These are phyloP conservation scores for Dasypogon diadema DNA, from an alignment of 2,888 invertebrate species.

Conservation along the genomic window DNA sequence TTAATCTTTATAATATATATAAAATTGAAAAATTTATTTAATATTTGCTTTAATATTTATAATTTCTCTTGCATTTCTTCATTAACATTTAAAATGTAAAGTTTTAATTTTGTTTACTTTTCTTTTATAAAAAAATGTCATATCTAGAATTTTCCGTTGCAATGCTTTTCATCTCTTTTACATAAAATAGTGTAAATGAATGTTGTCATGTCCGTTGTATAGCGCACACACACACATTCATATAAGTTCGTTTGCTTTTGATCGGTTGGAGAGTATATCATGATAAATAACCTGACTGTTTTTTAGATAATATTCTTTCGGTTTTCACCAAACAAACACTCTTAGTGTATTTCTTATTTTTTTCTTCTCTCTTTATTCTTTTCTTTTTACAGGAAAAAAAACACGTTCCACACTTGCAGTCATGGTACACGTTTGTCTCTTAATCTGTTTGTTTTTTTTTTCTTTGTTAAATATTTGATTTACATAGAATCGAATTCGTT, in stretches of 20 bases:
- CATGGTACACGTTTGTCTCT: background rate
- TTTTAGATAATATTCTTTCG: background rate
- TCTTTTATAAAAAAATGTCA: conserved; percentile 39
- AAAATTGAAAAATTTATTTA: conserved; percentile 46
- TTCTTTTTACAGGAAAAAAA: background rate
- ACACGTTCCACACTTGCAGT: background rate
- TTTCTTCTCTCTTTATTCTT: no score
- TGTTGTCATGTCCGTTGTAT: background rate
- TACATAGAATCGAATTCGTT: background rate
- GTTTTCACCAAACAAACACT: no score
- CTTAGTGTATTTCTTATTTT: no score
- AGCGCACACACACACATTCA: background rate
- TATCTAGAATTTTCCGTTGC: conserved; percentile 18
- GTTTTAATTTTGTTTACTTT: conserved; percentile 40
- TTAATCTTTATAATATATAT: conserved; percentile 45
- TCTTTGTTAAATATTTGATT: background rate
- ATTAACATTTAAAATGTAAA: conserved; percentile 49
- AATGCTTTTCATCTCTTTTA: background rate
- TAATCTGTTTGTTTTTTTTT: background rate
- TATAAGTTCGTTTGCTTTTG: no score
- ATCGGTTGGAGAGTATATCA: no score
- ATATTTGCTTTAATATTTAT: conserved; percentile 50
- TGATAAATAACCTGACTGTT: no score
- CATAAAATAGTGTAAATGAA: background rate
- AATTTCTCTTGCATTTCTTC: conserved; percentile 25